Evolutionary conservation across 2,888 invertebrate genomes (phyloP).

Genomic region (Tenthredo notha): DNA sequence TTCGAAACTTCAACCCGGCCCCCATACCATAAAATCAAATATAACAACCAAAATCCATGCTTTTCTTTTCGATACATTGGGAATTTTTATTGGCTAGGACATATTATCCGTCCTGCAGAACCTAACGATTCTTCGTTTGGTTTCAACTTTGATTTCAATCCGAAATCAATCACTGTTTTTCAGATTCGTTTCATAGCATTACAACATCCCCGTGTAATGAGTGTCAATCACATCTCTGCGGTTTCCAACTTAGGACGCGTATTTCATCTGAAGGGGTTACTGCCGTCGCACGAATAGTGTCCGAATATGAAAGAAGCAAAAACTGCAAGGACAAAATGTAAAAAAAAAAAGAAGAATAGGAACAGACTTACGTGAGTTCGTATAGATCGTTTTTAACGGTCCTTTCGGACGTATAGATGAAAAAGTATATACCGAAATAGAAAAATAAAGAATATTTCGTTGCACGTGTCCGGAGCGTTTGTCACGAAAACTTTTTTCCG

Average conservation of each 20-base stretch:
- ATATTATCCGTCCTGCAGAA: neutral
- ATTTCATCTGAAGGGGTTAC: neutral
- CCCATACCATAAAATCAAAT: neutral
- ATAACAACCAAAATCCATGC: neutral
- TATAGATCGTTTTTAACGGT: conserved; percentile 9
- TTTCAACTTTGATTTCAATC: neutral
- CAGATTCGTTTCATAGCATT: neutral
- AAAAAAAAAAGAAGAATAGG: neutral
- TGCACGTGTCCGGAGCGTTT: neutral
- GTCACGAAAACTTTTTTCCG: neutral
- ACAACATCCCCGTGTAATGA: neutral
- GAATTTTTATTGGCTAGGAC: neutral
- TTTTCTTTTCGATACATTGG: neutral
- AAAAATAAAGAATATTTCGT: neutral
- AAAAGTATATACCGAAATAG: neutral
- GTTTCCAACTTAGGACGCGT: neutral
- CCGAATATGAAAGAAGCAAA: neutral
- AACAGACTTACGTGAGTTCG: conserved; percentile 10
- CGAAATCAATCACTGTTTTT: conserved; percentile 11
- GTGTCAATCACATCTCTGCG: conserved; percentile 21
- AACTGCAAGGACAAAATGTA: neutral
- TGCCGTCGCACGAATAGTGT: neutral
- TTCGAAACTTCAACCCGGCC: too few species aligned
- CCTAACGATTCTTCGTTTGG: neutral
- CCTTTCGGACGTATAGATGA: neutral